Conservation (phyloP, 2,797 vertebrate species). For the Trachops cirrhosus region DNA sequence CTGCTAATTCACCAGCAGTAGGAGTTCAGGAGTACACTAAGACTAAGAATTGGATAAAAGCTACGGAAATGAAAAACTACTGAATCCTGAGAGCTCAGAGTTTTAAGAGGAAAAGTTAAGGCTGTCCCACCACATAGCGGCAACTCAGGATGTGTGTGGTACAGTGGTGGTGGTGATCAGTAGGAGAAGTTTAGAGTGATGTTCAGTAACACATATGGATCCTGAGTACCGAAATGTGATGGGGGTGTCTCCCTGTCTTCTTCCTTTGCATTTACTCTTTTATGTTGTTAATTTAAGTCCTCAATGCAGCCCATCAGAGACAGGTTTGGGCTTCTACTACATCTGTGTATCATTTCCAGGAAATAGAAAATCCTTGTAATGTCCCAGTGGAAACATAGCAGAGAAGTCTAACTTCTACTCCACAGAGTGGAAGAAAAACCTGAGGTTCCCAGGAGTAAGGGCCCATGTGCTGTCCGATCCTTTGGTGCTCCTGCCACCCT, state of each 20-base stretch:
- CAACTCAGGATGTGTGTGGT: background rate
- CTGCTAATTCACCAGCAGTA: background rate
- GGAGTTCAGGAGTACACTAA: background rate
- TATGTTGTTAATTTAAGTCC: background rate
- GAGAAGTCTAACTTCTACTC: background rate
- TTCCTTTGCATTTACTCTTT: background rate
- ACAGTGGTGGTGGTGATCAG: too few relatives aligned
- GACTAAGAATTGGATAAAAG: background rate
- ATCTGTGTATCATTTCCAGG: background rate
- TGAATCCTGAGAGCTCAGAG: background rate
- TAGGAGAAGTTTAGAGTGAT: background rate
- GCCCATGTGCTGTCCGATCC: accelerated
- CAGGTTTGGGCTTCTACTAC: background rate
- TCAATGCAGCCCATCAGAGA: background rate
- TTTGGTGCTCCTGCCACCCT: accelerated
- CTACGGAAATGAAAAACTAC: background rate
- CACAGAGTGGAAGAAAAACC: background rate
- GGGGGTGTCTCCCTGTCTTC: background rate
- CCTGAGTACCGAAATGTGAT: background rate
- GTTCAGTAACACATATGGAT: background rate
- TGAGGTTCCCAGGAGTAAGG: background rate
- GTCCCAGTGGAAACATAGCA: background rate
- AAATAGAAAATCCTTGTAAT: background rate
- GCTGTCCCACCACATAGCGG: background rate
- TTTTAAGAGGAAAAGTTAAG: background rate